A percentile compares a stretch with the other conserved stretches of the same genome.
Conservation (phyloP, 37 sponge, comb jelly and placozoan genomes). For the Geodia barretti region DNA sequence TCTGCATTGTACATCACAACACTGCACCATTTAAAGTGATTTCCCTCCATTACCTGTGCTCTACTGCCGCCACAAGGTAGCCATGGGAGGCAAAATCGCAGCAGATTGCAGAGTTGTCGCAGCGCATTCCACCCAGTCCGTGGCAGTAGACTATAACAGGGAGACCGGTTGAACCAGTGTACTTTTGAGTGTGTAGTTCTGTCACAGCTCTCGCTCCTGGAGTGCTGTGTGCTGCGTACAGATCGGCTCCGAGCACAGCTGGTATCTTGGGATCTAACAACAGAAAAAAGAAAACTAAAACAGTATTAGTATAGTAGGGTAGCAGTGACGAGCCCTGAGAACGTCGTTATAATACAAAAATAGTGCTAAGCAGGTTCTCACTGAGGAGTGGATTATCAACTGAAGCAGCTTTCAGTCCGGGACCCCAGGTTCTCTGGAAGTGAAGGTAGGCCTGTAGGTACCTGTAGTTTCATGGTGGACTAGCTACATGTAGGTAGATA, state of each 20-base stretch:
- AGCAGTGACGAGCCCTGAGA: no score
- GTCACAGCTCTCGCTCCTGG: no score
- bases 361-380: no score
- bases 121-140: constrained; percentile 70
- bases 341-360: no score
- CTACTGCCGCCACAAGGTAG: constrained; percentile 73
- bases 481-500: no score
- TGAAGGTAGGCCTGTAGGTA: constrained; percentile 53
- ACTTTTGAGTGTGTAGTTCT: no score
- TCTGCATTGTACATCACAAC: no score
- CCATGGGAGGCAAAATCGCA: constrained; percentile 86
- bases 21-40: not conserved
- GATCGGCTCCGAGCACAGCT: constrained; percentile 46
- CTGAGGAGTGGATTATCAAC: not conserved
- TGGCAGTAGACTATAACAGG: constrained; percentile 80
- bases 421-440: not conserved
- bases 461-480: no score
- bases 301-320: no score
- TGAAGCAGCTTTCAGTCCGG: constrained; percentile 19
- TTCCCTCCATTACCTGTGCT: constrained; percentile 85
- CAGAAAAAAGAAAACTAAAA: no score
- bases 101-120: constrained; percentile 44
- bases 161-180: no score
- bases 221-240: no score
- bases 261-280: constrained; percentile 52